phyloP scores from a whole-genome alignment of 2,113 vertebrate genomes.

The Calyptomena viridis region DNA sequence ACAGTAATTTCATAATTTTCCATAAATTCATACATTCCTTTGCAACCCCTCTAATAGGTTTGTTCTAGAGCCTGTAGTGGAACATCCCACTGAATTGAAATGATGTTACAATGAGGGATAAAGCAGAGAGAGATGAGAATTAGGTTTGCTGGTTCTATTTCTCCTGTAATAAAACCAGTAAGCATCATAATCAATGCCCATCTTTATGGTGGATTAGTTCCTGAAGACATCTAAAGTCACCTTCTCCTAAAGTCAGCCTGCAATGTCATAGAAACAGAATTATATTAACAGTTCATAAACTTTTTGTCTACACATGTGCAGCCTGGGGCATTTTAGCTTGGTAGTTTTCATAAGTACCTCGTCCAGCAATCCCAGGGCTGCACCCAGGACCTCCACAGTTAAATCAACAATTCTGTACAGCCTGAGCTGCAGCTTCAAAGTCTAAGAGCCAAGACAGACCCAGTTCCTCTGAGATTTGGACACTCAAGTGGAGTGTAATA shows the following conservation, averaged over 20 bases:
- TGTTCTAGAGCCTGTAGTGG: not conserved
- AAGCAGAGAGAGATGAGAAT: not conserved
- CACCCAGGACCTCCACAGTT: not conserved
- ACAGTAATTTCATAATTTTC: not conserved
- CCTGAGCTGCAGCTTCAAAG: not conserved
- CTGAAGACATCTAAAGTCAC: not conserved
- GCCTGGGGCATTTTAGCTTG: not conserved
- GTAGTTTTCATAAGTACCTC: not conserved
- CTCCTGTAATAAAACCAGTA: not conserved
- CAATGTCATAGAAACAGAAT: not conserved
- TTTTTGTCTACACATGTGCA: not conserved
- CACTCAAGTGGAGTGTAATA: not conserved
- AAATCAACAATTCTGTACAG: not conserved
- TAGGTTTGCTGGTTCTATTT: not conserved
- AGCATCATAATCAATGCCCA: not conserved
- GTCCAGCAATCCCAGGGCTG: not conserved
- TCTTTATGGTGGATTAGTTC: not conserved
- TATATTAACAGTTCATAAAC: not conserved
- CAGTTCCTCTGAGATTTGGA: not conserved
- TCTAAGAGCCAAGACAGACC: not conserved
- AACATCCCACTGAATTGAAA: not conserved
- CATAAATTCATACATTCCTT: not conserved
- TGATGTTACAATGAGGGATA: not conserved
- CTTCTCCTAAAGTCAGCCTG: not conserved
- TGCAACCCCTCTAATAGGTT: not conserved